Evolutionary conservation across 2,888 invertebrate genomes (phyloP), one percentile per base, ranked within the genome.

Genomic region (Globia sparganii): DNA sequence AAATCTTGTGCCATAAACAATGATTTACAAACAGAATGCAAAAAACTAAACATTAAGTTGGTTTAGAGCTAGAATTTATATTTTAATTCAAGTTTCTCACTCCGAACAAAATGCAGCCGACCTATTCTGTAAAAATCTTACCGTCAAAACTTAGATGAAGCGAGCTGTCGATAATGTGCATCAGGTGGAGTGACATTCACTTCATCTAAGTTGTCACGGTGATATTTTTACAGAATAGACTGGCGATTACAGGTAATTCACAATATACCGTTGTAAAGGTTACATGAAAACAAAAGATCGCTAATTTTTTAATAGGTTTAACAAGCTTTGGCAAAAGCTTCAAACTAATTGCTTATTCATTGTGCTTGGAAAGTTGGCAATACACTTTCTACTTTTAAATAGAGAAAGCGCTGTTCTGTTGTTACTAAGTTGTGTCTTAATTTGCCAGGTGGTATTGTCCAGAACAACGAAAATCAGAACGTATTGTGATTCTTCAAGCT

Each of bases 301-400:
- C 40, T 72, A 49, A 59, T 71, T 70, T 62, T 31, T 73, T 78
- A 67, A 73, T 58, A 61, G 62, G 66, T 15, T 64, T 62, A 73
- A 83, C n/a, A 53, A 73, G 59, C 59, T 82, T 82, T 53, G 56
- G 64, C 59, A 78, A 71, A 70, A 71, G 59, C 74, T 78, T 40
- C 78, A 64, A 74, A 64, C 73, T 78, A 74, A 82, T 82, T 79
- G 68, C 71, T 46, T 79, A 74, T 82, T 61, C 73, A 82, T 78
- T 78, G 79, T 71, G 67, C 56, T 79, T 71, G 68, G 84, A 82
- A 82, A 84, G 84, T 82, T 79, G 40, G 71, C 49, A 71, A 74
- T 79, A 84, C 74, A 84, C 71, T 82, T 71, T 79, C 79, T 74
- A 74, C 59, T 72, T 79, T 84, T 72, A 72, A 84, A 71, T 59